phyloP scores from a whole-genome alignment of 2,797 vertebrate species.

The Phylloscopus collybita region DNA sequence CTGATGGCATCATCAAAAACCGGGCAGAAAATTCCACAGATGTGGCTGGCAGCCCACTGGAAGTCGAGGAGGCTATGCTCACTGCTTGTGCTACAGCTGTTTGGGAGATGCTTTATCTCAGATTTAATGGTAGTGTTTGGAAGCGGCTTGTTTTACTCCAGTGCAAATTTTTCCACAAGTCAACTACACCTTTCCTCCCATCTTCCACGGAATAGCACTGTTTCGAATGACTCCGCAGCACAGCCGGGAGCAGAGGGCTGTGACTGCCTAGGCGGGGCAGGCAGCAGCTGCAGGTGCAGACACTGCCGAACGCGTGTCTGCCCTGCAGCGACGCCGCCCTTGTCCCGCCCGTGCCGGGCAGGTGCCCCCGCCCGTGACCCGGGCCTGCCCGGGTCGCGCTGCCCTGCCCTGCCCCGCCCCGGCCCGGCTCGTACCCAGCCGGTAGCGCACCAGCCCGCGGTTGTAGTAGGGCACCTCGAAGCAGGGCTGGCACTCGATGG shows the following conservation, averaged over 20 bases:
- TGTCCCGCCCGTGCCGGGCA: background rate
- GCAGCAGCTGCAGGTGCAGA: rapidly evolving
- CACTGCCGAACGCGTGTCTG: rapidly evolving
- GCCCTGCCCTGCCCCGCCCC: background rate
- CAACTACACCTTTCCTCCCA: rapidly evolving
- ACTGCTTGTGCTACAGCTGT: no score
- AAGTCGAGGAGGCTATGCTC: rapidly evolving
- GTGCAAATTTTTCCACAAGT: rapidly evolving
- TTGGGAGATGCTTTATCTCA: no score
- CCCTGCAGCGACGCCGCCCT: rapidly evolving
- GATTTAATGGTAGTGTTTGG: rapidly evolving
- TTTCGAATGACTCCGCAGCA: background rate
- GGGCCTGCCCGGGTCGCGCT: background rate
- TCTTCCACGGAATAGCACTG: rapidly evolving
- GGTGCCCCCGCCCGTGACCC: background rate
- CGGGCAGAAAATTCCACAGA: rapidly evolving
- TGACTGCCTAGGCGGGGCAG: rapidly evolving
- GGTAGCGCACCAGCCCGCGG: constrained; percentile 89
- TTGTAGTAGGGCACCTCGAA: constrained; percentile 93
- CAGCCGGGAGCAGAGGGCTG: rapidly evolving
- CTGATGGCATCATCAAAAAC: rapidly evolving
- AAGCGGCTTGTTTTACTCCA: background rate
- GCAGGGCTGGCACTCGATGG: constrained; percentile 78
- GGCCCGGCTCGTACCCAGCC: constrained; percentile 83
- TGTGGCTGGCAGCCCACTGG: rapidly evolving